phyloP scores from a whole-genome alignment of 2,797 vertebrate species.

The Chromobotia macracanthus region DNA sequence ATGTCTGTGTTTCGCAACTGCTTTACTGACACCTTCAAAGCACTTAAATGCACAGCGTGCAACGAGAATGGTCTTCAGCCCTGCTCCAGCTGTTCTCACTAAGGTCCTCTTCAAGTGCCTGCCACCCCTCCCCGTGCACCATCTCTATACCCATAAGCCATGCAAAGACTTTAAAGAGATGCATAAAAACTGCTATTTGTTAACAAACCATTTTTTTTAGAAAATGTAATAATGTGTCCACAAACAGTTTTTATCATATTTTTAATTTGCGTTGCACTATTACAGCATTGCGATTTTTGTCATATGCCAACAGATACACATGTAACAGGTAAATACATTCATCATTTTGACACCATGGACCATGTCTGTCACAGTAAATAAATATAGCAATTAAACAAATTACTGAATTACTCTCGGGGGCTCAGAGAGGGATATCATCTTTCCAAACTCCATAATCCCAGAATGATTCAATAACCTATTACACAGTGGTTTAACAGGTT shows the following conservation, averaged over 20 bases:
- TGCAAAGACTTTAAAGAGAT: conserved; percentile 57
- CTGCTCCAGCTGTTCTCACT: conserved; percentile 85
- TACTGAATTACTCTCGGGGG: neutral
- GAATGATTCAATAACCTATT: neutral
- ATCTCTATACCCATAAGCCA: conserved; percentile 49
- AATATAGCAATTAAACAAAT: conserved; percentile 30
- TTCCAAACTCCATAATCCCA: conserved; percentile 5
- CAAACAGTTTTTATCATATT: conserved; percentile 14
- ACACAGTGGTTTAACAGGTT: neutral
- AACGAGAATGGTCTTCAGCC: conserved; percentile 97
- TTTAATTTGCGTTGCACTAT: neutral
- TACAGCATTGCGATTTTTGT: conserved; percentile 1
- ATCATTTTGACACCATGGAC: neutral
- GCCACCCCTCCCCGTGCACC: conserved; percentile 40
- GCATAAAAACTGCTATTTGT: conserved; percentile 43
- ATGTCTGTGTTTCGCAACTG: conserved; percentile 98
- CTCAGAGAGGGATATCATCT: conserved; percentile 15
- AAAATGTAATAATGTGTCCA: conserved; percentile 65
- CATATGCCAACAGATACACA: conserved; percentile 22
- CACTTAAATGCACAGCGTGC: conserved; percentile 95
- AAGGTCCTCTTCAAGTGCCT: conserved; percentile 72
- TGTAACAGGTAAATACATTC: neutral
- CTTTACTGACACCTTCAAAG: conserved; percentile 99
- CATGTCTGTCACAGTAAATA: conserved; percentile 27
- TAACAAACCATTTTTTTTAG: conserved; percentile 50